phyloP scores from a whole-genome alignment of 2,888 invertebrate species.

The Oxytorus armatus region DNA sequence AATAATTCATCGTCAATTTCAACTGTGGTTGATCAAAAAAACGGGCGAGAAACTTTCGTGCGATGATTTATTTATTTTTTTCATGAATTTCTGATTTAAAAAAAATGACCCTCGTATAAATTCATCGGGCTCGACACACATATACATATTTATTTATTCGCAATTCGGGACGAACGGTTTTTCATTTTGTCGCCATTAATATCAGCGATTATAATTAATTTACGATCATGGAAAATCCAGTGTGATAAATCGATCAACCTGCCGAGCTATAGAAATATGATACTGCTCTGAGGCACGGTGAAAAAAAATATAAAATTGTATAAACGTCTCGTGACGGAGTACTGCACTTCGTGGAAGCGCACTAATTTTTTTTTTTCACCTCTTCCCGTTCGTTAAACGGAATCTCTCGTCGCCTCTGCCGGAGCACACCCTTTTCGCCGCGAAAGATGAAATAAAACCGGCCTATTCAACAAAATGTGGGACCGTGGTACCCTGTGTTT shows the following conservation, averaged over 20 bases:
- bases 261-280: background rate
- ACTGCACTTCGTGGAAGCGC: background rate
- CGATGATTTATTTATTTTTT: too few relatives aligned
- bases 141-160: slow-evolving; percentile 4
- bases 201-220: slow-evolving; percentile 3
- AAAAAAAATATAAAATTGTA: background rate
- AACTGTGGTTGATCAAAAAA: too few relatives aligned
- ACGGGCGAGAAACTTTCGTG: background rate
- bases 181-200: background rate
- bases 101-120: background rate
- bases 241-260: background rate
- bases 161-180: too few relatives aligned
- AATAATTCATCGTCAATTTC: slow-evolving; percentile 3
- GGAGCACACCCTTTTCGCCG: too few relatives aligned
- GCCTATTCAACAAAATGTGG: too few relatives aligned
- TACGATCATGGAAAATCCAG: background rate
- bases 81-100: background rate
- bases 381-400: background rate
- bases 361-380: background rate
- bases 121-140: background rate
- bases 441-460: too few relatives aligned
- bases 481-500: too few relatives aligned
- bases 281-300: too few relatives aligned
- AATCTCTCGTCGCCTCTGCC: background rate
- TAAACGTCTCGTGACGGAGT: background rate